phyloP scores from a whole-genome alignment of 2,888 invertebrate genomes.

The Lasioglossum marginatum region DNA sequence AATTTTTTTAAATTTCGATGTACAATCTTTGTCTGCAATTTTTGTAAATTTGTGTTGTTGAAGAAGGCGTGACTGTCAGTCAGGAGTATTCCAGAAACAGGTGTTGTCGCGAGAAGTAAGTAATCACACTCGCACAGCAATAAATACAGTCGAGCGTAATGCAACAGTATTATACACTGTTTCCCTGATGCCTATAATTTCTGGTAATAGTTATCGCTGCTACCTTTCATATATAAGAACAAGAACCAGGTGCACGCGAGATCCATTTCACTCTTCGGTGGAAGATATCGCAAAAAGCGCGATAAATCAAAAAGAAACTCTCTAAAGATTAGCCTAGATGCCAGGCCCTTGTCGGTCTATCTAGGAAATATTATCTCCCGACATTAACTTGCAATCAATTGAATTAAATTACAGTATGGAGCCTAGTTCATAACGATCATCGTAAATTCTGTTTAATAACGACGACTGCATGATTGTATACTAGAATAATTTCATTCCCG shows the following conservation, averaged over 20 bases:
- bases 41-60: no score
- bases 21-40: no score
- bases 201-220: background rate
- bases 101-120: background rate
- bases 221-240: background rate
- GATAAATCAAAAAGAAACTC: constrained; percentile 3
- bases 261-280: background rate
- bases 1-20: no score
- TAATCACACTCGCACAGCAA: background rate
- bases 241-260: background rate
- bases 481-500: background rate
- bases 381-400: background rate
- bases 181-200: background rate
- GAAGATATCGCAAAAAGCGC: background rate
- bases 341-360: background rate
- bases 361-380: background rate
- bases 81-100: background rate
- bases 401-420: background rate
- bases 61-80: no score
- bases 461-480: no score
- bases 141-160: background rate
- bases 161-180: constrained; percentile 5
- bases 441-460: background rate
- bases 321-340: background rate
- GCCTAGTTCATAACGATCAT: background rate